Evolutionary conservation across 2,888 invertebrate species (phyloP), one percentile per base, ranked within the genome.

Genomic region (Tetranychus piercei): DNA sequence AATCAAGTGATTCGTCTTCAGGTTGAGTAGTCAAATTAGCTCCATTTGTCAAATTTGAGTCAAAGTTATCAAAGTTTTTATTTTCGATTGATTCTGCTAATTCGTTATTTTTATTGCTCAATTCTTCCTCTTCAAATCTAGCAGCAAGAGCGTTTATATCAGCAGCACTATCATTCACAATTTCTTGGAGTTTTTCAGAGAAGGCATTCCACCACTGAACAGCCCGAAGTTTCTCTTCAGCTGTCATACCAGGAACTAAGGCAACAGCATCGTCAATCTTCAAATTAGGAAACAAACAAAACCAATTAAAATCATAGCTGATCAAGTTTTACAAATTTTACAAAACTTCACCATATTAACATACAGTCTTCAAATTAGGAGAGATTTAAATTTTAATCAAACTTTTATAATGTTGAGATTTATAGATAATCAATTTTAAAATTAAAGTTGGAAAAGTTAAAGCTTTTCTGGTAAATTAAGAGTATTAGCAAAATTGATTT

Each of bases 171-270:
- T 78, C 78, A 73, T 81, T 80, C 20, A 81, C 80, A 74, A 67
- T 67, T 72, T 80, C 80, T 77, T 81, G 81, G 9, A 81, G 77
- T 73, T 78, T 79, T 73, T 80, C 80, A 4, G 80, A 81, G 9
- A 80, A 78, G 44, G 79, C 76, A 77, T 81, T 81, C 81, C 81
- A 81, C 74, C 79, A 80, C 44, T 80, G 80, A 7, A 81, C 80
- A 69, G 81, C 80, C 78, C 79, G 77, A 6, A 81, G 75, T 67
- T 81, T 80, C 72, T 81, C 80, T 71, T 80, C 79, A 22, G 80
- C 79, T 45, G 76, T 73, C 80, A 81, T 80, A 15, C 74, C 77
- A 11, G 79, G 79, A 45, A 81, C 80, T 76, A 81, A 78, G 6
- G 77, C 74, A 1, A 81, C 79, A n/a, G 81, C 80, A 75, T 80